Evolutionary conservation across 2,797 vertebrate species (phyloP).

Genomic region (Poeciliopsis paucimaculata): DNA sequence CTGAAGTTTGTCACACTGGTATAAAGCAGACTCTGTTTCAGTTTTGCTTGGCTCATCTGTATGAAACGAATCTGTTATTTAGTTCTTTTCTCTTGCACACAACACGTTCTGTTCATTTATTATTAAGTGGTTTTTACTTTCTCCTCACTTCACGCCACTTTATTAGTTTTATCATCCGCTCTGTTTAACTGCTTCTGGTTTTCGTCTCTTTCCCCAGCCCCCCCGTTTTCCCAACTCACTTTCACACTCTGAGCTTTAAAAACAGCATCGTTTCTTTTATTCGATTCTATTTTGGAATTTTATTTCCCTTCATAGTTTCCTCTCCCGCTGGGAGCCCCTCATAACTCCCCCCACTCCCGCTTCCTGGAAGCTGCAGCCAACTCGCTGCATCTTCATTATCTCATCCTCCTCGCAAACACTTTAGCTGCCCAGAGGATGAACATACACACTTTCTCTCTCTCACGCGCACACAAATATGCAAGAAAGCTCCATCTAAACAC

Average conservation of each 20-base stretch:
- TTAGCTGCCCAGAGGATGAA: slow-evolving; percentile 30
- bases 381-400: slow-evolving; percentile 41
- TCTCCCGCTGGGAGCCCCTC: slow-evolving; percentile 24
- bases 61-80: not conserved
- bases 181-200: not conserved
- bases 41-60: not conserved
- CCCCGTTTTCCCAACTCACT: not conserved
- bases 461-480: not conserved
- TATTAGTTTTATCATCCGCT: not conserved
- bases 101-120: not conserved
- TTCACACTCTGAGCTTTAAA: not conserved
- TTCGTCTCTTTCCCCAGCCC: too few relatives aligned
- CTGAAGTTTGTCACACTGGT: not conserved
- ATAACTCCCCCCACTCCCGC: not conserved
- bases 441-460: not conserved
- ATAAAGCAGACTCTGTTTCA: not conserved
- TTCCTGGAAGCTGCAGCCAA: slow-evolving; percentile 28
- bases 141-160: not conserved
- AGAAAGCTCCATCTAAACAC: slow-evolving; percentile 2
- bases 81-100: not conserved
- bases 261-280: slow-evolving; percentile 2
- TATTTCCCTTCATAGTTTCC: slow-evolving; percentile 14
- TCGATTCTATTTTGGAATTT: slow-evolving; percentile 22
- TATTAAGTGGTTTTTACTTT: not conserved
- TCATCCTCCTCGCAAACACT: slow-evolving; percentile 45